These are phyloP conservation scores for Lerista edwardsae DNA, from an alignment of 2,797 vertebrate genomes.

Conservation along the genomic window DNA sequence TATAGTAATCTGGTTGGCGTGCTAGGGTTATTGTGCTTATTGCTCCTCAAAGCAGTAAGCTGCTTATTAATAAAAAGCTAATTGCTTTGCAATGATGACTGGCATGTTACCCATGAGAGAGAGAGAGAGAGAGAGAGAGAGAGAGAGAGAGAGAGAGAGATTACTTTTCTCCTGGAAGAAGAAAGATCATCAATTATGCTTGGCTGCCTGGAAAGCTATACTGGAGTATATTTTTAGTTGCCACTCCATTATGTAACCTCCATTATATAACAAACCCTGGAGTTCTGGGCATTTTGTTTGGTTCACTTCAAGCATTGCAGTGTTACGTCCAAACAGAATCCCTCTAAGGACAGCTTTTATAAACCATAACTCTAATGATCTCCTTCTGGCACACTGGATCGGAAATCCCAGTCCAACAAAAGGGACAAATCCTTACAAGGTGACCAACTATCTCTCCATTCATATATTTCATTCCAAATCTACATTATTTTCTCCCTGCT, in stretches of 20 bases:
- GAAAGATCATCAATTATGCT: conserved; percentile 49
- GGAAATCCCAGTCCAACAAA: conserved; percentile 48
- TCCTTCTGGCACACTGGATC: conserved; percentile 34
- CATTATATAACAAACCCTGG: conserved; percentile 66
- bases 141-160: neutral
- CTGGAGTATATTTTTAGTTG: conserved; percentile 71
- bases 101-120: neutral
- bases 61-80: neutral
- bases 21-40: no score
- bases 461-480: neutral
- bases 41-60: no score
- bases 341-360: neutral
- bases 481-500: neutral
- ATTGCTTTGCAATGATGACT: neutral
- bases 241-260: conserved; percentile 70
- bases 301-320: conserved; percentile 20
- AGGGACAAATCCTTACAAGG: conserved; percentile 49
- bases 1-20: no score
- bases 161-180: conserved; percentile 7
- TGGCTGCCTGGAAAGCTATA: conserved; percentile 67
- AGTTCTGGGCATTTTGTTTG: conserved; percentile 54
- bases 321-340: conserved; percentile 14
- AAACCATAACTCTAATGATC: neutral
- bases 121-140: neutral
- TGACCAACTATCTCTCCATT: neutral